These are phyloP conservation scores for Pocota personata DNA, from an alignment of 2,888 invertebrate species.

Conservation along the genomic window DNA sequence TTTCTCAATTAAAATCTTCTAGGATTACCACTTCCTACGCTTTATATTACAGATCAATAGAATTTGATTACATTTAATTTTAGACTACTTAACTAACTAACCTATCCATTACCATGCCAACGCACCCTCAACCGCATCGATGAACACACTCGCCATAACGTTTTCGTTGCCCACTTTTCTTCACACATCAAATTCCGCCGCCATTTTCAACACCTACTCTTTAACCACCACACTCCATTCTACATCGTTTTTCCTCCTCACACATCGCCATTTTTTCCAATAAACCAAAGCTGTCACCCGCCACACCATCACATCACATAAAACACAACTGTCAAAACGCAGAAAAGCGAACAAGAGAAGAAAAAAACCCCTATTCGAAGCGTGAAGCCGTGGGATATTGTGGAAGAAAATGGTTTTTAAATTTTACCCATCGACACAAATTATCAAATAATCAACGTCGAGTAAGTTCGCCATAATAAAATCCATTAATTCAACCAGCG, in stretches of 20 bases:
- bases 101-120: background rate
- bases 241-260: conserved; percentile 25
- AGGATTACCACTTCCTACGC: no score
- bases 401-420: conserved; percentile 68
- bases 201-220: conserved; percentile 5
- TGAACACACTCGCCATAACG: conserved; percentile 60
- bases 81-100: no score
- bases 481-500: background rate
- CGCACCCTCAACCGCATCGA: background rate
- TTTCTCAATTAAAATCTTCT: no score
- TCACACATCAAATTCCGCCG: conserved; percentile 14
- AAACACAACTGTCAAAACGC: conserved; percentile 66
- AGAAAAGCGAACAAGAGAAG: conserved; percentile 18
- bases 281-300: conserved; percentile 55
- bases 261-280: conserved; percentile 23
- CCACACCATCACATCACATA: conserved; percentile 38
- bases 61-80: no score
- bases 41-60: no score
- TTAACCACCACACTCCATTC: conserved; percentile 67
- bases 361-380: conserved; percentile 45
- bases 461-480: background rate
- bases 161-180: conserved; percentile 40
- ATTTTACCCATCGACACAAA: conserved; percentile 40
- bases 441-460: conserved; percentile 33
- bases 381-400: conserved; percentile 64